A percentile compares a stretch with the other conserved stretches of the same genome.
These are phyloP conservation scores for Oligia fasciuncula DNA, from an alignment of 2,888 invertebrate species.

Conservation along the genomic window DNA sequence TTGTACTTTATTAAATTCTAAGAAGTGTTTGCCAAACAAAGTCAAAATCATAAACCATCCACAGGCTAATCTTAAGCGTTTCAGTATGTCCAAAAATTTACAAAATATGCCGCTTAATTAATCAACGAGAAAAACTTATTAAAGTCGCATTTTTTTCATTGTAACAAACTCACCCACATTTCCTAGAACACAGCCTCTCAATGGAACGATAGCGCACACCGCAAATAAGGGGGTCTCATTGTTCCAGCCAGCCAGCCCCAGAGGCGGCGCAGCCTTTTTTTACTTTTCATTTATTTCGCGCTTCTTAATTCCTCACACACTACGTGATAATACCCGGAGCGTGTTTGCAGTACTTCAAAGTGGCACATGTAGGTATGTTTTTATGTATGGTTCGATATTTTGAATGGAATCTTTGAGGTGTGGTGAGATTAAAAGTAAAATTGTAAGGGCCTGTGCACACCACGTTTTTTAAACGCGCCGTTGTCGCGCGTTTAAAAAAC, in stretches of 20 bases:
- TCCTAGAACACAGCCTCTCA: slow-evolving; percentile 65
- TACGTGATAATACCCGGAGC: slow-evolving; percentile 76
- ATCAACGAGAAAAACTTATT: not conserved
- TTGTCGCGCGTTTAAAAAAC: too few relatives aligned
- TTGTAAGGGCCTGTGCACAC: not conserved
- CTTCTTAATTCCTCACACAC: slow-evolving; percentile 82
- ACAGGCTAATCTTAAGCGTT: not conserved
- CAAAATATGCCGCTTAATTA: not conserved
- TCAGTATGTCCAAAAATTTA: not conserved
- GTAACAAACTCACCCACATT: slow-evolving; percentile 60
- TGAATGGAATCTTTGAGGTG: slow-evolving; percentile 11
- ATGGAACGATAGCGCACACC: slow-evolving; percentile 84
- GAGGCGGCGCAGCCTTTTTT: slow-evolving; percentile 79
- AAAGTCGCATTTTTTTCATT: not conserved
- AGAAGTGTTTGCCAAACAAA: not conserved
- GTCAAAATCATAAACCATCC: not conserved
- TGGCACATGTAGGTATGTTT: slow-evolving; percentile 3
- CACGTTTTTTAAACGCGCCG: too few relatives aligned
- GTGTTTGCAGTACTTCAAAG: slow-evolving; percentile 55
- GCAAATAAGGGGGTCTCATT: slow-evolving; percentile 85
- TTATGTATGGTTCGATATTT: slow-evolving; percentile 19
- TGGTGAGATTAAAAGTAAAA: slow-evolving; percentile 1
- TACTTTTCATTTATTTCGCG: slow-evolving; percentile 76
- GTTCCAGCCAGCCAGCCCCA: slow-evolving; percentile 73
- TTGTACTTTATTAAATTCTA: too few relatives aligned